A percentile compares a stretch with the other conserved stretches of the same genome.
phyloP scores from a whole-genome alignment of 2,797 vertebrate genomes.

The Peromyscus melanophrys region DNA sequence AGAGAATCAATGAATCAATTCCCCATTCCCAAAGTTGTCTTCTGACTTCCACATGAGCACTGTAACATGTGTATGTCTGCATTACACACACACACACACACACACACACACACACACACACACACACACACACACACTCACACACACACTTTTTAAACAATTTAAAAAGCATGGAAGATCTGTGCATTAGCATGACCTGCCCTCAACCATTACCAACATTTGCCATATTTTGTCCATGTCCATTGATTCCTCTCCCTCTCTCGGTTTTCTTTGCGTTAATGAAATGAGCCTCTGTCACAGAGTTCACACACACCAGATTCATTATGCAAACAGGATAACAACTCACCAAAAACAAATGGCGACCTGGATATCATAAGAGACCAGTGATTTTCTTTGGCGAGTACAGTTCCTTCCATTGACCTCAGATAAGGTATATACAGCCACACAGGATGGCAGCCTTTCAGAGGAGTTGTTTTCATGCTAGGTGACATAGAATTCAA shows the following conservation, averaged over 20 bases:
- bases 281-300: neutral
- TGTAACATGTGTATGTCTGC: neutral
- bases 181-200: neutral
- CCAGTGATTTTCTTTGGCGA: neutral
- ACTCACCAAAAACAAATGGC: neutral
- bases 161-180: neutral
- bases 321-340: neutral
- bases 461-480: neutral
- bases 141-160: neutral
- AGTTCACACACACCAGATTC: neutral
- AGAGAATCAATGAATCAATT: neutral
- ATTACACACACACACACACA: neutral
- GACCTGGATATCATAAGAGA: neutral
- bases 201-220: neutral
- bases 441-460: neutral
- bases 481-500: neutral
- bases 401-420: neutral
- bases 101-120: too few species aligned
- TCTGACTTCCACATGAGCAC: neutral
- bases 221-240: neutral
- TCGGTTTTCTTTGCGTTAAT: neutral
- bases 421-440: neutral
- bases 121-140: neutral
- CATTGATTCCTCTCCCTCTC: too few species aligned
- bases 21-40: neutral